Base-by-base conservation (phyloP, 2,888 invertebrate genomes). In the Matsumyia berberina region DNA sequence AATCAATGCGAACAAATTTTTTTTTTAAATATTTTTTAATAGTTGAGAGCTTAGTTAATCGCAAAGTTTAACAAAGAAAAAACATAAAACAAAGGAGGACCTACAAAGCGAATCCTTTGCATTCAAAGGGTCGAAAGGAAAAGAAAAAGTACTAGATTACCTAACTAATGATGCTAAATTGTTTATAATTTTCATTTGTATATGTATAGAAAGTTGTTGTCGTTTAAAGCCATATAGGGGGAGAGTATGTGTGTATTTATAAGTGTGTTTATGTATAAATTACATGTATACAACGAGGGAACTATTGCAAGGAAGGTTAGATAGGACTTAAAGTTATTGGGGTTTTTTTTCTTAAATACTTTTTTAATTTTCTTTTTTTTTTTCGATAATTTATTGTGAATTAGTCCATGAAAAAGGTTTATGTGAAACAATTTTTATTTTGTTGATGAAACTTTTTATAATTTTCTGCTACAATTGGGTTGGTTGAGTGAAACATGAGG, bases 321-420 rank as follows among this genome's bases (percentile, higher is more conserved):
- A 74, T 39, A 60, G 49, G 49, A 67, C 67, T 67, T 76, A 76
- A 33, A 49, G 44, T 33, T 39, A 64, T n/a, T n/a, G 9, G 7
- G 51, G 73, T 44, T 55, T 58, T 66, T 51, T 81, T 81, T 51
- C 73, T 79, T 74, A 44, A 15, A 19, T 42, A 33, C 8, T 53
- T 9, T 39, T 67, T 53, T 39, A 15, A 46, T 67, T 67, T 35
- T 12, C 9, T 19, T 57, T 29, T 12, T 37, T 17, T 15, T 53
- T 64, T 39, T 19, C 39, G 51, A 64, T 42, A 79, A 57, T 72
- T 78, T 77, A 39, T 70, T 74, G 80, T 87, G 74, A 67, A 53
- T 82, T 69, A 62, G 72, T 77, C 76, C 76, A 58, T 67, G 29
- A 76, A 67, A 57, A 24, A 57, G 57, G 57, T 35, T 74, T 44